phyloP scores from a whole-genome alignment of 1,140 invertebrate genomes.

The Galleria mellonella region DNA sequence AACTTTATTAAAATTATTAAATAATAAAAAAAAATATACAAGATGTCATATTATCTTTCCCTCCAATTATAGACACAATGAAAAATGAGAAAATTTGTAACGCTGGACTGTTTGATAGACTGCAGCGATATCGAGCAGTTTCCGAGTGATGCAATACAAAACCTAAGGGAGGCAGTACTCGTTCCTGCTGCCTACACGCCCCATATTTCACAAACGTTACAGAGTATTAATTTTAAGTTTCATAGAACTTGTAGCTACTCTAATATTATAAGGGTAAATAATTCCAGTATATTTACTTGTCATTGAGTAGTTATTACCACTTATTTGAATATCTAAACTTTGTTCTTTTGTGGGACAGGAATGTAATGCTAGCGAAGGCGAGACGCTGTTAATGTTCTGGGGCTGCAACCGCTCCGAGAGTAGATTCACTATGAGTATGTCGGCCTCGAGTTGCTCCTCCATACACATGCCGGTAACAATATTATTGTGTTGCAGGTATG shows the following conservation, averaged over 20 bases:
- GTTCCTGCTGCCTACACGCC: constrained; percentile 34
- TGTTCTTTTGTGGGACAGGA: constrained; percentile 27
- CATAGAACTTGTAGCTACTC: constrained; percentile 49
- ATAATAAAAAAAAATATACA: background rate
- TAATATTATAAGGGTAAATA: constrained; percentile 35
- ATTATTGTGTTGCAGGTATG: too few relatives aligned
- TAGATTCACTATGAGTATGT: constrained; percentile 52
- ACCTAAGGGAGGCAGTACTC: constrained; percentile 39
- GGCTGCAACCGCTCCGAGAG: constrained; percentile 42
- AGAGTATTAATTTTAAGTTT: constrained; percentile 47
- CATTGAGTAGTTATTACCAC: too few relatives aligned
- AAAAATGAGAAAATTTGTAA: constrained; percentile 52
- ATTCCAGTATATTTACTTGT: too few relatives aligned
- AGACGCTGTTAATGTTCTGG: constrained; percentile 57
- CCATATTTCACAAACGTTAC: constrained; percentile 45
- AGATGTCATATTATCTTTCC: background rate
- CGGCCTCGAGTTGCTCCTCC: constrained; percentile 50
- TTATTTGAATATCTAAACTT: too few relatives aligned
- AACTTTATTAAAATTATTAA: too few relatives aligned
- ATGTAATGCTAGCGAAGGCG: constrained; percentile 44
- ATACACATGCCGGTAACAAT: constrained; percentile 33
- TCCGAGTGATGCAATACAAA: constrained; percentile 39
- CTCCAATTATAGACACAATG: constrained; percentile 1
- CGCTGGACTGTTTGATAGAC: constrained; percentile 41
- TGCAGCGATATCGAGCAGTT: constrained; percentile 29